phyloP scores from a whole-genome alignment of 2,113 vertebrate species.

The Odontophorus gujanensis region DNA sequence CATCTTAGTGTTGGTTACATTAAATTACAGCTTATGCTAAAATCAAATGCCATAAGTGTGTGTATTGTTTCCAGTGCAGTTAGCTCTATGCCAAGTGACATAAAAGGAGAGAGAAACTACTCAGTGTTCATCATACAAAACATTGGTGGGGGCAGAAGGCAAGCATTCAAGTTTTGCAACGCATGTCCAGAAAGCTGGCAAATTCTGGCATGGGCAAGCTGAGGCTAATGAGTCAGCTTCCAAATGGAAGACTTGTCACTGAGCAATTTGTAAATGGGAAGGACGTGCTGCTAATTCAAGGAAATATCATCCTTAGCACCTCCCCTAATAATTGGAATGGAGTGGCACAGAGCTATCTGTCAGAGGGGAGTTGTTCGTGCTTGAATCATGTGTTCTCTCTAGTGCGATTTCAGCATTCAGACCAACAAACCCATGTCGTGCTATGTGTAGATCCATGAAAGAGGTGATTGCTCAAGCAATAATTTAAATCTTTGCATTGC shows the following conservation, averaged over 20 bases:
- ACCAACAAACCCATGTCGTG: background rate
- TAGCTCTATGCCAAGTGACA: background rate
- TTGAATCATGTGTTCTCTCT: background rate
- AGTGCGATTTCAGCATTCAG: background rate
- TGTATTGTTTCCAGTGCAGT: background rate
- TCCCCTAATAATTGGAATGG: constrained; percentile 25
- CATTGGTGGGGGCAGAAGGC: background rate
- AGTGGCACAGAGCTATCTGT: background rate
- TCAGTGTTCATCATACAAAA: background rate
- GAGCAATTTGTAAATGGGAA: constrained; percentile 49
- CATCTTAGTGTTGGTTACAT: background rate
- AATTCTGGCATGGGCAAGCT: constrained; percentile 10
- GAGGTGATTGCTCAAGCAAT: background rate
- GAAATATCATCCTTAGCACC: background rate
- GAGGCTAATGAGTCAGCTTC: constrained; percentile 31
- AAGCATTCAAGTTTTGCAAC: constrained; percentile 31
- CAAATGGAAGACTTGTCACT: constrained; percentile 42
- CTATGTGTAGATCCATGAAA: background rate
- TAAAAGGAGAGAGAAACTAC: background rate
- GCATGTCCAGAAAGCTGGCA: background rate
- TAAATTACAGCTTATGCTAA: background rate
- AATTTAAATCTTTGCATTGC: background rate
- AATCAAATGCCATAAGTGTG: background rate
- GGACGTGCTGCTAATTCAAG: constrained; percentile 33
- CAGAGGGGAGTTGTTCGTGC: background rate